These are phyloP conservation scores for Aspidoscelis tigris DNA, from an alignment of 2,113 vertebrate genomes.

Conservation along the genomic window DNA sequence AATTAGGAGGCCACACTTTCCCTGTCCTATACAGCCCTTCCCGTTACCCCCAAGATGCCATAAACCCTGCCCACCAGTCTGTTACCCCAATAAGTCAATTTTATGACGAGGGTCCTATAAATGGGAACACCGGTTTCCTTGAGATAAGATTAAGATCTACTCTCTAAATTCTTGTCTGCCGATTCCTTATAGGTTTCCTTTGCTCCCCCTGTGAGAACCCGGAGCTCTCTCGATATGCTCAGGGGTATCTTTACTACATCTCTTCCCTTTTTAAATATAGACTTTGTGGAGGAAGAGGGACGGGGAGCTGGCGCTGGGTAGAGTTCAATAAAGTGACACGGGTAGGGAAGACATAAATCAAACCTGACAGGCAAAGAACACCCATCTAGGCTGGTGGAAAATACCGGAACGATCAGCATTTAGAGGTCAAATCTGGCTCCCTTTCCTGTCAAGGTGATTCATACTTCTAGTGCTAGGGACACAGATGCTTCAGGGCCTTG, in stretches of 20 bases:
- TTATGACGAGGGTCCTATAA: conserved; percentile 49
- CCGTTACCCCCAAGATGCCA: conserved; percentile 40
- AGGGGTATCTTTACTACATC: conserved; percentile 68
- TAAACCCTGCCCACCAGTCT: conserved; percentile 56
- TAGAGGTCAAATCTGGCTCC: conserved; percentile 29
- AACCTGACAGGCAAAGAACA: not conserved
- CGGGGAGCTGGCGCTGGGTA: conserved; percentile 34
- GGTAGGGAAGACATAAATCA: conserved; percentile 52
- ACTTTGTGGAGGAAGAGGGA: conserved; percentile 38
- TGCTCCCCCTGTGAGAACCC: conserved; percentile 30
- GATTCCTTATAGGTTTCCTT: not conserved
- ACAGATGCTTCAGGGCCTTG: not conserved
- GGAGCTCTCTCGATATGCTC: conserved; percentile 49
- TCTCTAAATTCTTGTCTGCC: conserved; percentile 63
- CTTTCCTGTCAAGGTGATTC: not conserved
- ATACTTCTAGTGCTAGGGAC: not conserved
- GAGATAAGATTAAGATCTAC: conserved; percentile 69
- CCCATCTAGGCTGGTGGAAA: conserved; percentile 16
- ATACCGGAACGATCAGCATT: conserved; percentile 23
- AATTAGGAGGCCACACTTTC: not conserved
- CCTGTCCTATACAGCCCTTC: conserved; percentile 5
- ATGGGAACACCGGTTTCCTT: conserved; percentile 20
- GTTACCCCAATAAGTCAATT: conserved; percentile 39
- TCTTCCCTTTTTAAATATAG: conserved; percentile 13
- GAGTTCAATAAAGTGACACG: conserved; percentile 38